A percentile compares a stretch with the other conserved stretches of the same genome.
Evolutionary conservation across 1,140 invertebrate species (phyloP).

Genomic region (Tetragonula clypearis): DNA sequence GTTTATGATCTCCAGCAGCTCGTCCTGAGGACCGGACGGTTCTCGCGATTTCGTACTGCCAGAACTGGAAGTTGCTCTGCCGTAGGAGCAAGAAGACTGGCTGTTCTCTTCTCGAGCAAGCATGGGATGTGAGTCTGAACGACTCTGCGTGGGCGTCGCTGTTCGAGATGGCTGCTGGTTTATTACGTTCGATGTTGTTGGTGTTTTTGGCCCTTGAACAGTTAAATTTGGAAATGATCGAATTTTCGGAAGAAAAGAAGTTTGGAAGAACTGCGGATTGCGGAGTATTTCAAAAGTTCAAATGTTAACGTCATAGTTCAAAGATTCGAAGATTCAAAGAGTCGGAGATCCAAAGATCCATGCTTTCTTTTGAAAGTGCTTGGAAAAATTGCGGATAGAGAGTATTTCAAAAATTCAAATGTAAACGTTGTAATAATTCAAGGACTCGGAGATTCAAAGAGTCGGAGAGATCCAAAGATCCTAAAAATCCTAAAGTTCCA

Average conservation of each 20-base stretch:
- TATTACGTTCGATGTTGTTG: slow-evolving; percentile 18
- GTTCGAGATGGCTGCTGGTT: slow-evolving; percentile 52
- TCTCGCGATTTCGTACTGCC: slow-evolving; percentile 69
- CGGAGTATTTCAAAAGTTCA: not conserved
- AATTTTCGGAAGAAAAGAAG: too few species aligned
- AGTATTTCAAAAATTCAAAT: not conserved
- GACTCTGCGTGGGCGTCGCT: slow-evolving; percentile 55
- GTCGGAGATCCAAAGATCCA: not conserved
- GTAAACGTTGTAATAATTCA: not conserved
- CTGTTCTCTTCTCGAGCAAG: slow-evolving; percentile 67
- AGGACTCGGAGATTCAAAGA: not conserved
- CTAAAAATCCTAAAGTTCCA: too few species aligned
- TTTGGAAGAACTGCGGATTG: not conserved
- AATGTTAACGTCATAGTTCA: too few species aligned
- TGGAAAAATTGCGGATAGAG: too few species aligned
- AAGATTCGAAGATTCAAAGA: not conserved
- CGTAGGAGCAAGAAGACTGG: slow-evolving; percentile 50
- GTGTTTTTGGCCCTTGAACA: slow-evolving; percentile 54
- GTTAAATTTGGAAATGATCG: not conserved
- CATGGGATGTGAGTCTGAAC: slow-evolving; percentile 52
- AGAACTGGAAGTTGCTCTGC: slow-evolving; percentile 59
- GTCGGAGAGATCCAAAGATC: too few species aligned
- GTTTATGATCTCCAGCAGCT: slow-evolving; percentile 92
- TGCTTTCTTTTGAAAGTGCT: too few species aligned
- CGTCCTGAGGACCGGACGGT: slow-evolving; percentile 84